Percentiles rank a stretch among this genome's conserved stretches.
phyloP scores from a whole-genome alignment of 2,888 invertebrate genomes.

The Cacoxenus indagator region DNA sequence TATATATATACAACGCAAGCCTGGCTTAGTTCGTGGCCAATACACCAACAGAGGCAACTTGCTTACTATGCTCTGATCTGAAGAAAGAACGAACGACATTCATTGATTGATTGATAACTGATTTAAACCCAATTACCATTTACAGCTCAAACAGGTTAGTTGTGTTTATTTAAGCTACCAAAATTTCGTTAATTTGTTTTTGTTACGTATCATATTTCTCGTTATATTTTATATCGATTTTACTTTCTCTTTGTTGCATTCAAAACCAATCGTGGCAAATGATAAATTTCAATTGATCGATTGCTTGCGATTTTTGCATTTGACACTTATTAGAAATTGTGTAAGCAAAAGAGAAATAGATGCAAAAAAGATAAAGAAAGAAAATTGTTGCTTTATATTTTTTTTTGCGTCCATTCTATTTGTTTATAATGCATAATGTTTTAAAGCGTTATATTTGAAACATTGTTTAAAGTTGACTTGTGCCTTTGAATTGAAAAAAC shows the following conservation, averaged over 20 bases:
- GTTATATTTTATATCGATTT: constrained; percentile 3
- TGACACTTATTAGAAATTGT: background rate
- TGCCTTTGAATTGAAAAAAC: constrained; percentile 66
- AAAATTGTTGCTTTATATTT: constrained; percentile 12
- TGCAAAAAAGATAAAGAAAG: background rate
- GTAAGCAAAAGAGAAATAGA: background rate
- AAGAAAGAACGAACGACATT: constrained; percentile 22
- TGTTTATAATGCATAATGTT: too few species aligned
- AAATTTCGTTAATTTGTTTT: constrained; percentile 38
- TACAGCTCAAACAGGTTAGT: constrained; percentile 70
- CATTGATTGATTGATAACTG: constrained; percentile 12
- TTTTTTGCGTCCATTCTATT: background rate
- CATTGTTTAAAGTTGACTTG: constrained; percentile 69
- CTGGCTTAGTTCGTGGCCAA: constrained; percentile 7
- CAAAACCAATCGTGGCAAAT: background rate
- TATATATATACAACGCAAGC: constrained; percentile 17
- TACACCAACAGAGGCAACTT: constrained; percentile 38
- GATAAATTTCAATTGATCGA: constrained; percentile 6
- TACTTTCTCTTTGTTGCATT: background rate
- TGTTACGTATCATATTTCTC: background rate
- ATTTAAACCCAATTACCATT: constrained; percentile 44
- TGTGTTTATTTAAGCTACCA: constrained; percentile 57
- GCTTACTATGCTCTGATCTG: constrained; percentile 39
- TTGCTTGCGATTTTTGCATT: constrained; percentile 40
- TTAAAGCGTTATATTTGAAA: too few species aligned